Evolutionary conservation across 1,140 invertebrate genomes (phyloP).

Genomic region (Forficula auricularia): DNA sequence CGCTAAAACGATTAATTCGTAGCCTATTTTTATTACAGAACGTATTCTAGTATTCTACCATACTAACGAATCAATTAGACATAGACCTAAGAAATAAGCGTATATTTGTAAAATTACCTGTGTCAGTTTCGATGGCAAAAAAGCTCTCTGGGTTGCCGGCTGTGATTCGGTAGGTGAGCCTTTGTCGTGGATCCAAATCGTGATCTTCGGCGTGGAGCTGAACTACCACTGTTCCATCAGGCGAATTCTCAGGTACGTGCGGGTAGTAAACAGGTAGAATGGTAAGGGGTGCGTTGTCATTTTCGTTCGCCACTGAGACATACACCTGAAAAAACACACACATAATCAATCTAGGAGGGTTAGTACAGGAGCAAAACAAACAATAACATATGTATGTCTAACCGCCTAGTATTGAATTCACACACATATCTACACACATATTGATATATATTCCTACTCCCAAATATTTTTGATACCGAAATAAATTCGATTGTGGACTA

Average conservation of each 20-base stretch:
- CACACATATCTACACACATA: neutral
- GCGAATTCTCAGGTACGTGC: slow-evolving; percentile 64
- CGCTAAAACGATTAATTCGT: too few relatives aligned
- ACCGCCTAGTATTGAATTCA: neutral
- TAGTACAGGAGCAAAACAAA: neutral
- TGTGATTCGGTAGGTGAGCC: slow-evolving; percentile 62
- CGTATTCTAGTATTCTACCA: too few relatives aligned
- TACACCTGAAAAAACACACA: slow-evolving; percentile 48
- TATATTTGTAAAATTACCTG: too few relatives aligned
- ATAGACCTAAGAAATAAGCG: too few relatives aligned
- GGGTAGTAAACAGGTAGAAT: slow-evolving; percentile 70
- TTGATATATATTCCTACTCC: too few relatives aligned
- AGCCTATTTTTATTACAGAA: too few relatives aligned
- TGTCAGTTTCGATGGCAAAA: slow-evolving; percentile 67
- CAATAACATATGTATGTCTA: neutral
- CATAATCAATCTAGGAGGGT: neutral
- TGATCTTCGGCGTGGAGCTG: slow-evolving; percentile 62
- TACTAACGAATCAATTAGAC: too few relatives aligned
- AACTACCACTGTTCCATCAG: slow-evolving; percentile 51
- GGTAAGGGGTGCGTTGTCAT: slow-evolving; percentile 84
- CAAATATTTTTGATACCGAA: too few relatives aligned
- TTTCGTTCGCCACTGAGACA: slow-evolving; percentile 72
- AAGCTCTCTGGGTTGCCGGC: slow-evolving; percentile 79
- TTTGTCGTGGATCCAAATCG: slow-evolving; percentile 48
- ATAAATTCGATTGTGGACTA: too few relatives aligned